A percentile compares a stretch with the other conserved stretches of the same genome.
Conservation (phyloP, 2,888 invertebrate species). For the Exocentrus adspersus region DNA sequence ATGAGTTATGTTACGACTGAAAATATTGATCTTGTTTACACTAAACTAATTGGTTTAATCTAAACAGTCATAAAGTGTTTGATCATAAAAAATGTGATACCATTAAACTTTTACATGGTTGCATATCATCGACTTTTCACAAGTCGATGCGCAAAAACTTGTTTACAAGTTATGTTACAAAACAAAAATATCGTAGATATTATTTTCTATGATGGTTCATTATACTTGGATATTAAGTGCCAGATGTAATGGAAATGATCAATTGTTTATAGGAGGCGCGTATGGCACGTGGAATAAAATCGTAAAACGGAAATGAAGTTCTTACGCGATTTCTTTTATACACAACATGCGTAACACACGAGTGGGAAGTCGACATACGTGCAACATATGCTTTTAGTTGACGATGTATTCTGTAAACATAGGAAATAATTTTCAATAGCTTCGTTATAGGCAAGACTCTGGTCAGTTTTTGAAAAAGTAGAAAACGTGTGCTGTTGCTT, state of each 20-base stretch:
- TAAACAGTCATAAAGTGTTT: constrained; percentile 12
- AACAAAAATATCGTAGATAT: not conserved
- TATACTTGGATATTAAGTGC: constrained; percentile 23
- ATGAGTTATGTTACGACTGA: too few species aligned
- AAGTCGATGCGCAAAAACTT: not conserved
- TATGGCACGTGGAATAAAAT: constrained; percentile 52
- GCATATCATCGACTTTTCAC: not conserved
- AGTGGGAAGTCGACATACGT: constrained; percentile 41
- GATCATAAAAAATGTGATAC: constrained; percentile 16
- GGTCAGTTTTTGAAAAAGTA: not conserved
- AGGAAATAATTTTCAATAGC: constrained; percentile 16
- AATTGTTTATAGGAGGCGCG: constrained; percentile 44
- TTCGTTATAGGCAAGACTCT: not conserved
- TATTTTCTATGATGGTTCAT: constrained; percentile 7
- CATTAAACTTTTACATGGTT: not conserved
- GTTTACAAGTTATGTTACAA: constrained; percentile 1
- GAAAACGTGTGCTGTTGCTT: too few species aligned
- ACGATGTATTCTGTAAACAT: constrained; percentile 41
- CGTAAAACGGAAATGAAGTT: constrained; percentile 53
- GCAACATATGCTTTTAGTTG: constrained; percentile 42
- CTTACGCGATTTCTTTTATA: constrained; percentile 47
- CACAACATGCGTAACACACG: constrained; percentile 40
- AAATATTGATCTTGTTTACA: constrained; percentile 8
- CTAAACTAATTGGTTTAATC: constrained; percentile 9
- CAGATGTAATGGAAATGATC: constrained; percentile 44